A percentile compares a stretch with the other conserved stretches of the same genome.
These are phyloP conservation scores for Strongylocentrotus purpuratus DNA, from an alignment of 35 echinoderm and acorn worm genomes.

Conservation along the genomic window DNA sequence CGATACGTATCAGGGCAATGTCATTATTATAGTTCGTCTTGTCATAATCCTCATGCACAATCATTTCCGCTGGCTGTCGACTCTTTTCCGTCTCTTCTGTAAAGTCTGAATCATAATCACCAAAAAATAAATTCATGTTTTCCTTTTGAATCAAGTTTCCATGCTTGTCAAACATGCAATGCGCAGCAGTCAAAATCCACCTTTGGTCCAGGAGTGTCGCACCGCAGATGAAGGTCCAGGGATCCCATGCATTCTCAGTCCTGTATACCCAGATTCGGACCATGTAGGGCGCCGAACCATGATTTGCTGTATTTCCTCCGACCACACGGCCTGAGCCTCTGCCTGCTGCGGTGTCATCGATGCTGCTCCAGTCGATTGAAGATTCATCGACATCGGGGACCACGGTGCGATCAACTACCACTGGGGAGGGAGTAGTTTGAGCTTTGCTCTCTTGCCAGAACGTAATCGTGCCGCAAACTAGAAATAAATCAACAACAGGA, in stretches of 20 bases:
- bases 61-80: constrained; percentile 47
- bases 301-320: constrained; percentile 61
- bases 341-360: background rate
- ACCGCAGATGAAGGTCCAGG: constrained; percentile 62
- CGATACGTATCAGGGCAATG: constrained; percentile 73
- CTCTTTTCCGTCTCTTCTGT: constrained; percentile 51
- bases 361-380: background rate
- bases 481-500: background rate
- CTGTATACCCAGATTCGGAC: constrained; percentile 44
- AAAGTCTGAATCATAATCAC: constrained; percentile 58
- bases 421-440: constrained; percentile 58
- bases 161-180: constrained; percentile 24
- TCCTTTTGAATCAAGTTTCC: background rate
- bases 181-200: constrained; percentile 84
- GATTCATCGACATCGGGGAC: too few relatives aligned
- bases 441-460: background rate
- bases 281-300: constrained; percentile 85
- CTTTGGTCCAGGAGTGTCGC: constrained; percentile 67
- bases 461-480: background rate
- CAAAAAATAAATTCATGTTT: constrained; percentile 57
- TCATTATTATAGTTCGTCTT: constrained; percentile 54
- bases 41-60: constrained; percentile 55
- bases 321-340: constrained; percentile 51
- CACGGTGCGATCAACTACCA: constrained; percentile 29
- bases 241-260: background rate